phyloP scores from a whole-genome alignment of 2,888 invertebrate genomes.

The Xiphydria camelus region DNA sequence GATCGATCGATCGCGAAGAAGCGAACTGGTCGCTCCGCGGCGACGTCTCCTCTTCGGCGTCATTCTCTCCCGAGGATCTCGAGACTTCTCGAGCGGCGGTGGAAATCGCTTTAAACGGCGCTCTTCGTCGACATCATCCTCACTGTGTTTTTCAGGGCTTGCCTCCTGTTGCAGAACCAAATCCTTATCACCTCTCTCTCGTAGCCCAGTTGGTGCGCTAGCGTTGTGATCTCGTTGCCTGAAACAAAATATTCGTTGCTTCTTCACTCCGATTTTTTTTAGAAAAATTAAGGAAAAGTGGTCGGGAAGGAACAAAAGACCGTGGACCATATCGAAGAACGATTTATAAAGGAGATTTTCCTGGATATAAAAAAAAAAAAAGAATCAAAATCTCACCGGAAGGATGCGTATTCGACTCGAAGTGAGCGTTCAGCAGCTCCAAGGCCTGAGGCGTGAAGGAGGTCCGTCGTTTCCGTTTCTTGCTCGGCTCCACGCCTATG shows the following conservation, averaged over 20 bases:
- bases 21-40: too few relatives aligned
- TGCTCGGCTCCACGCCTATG: slow-evolving; percentile 94
- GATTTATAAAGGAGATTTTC: too few relatives aligned
- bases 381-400: slow-evolving; percentile 87
- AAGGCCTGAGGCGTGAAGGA: slow-evolving; percentile 97
- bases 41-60: too few relatives aligned
- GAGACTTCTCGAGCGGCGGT: too few relatives aligned
- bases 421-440: slow-evolving; percentile 92
- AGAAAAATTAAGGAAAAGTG: neutral
- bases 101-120: too few relatives aligned
- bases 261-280: neutral
- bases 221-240: slow-evolving; percentile 96
- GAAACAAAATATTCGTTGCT: slow-evolving; percentile 50
- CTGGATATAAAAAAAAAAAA: too few relatives aligned
- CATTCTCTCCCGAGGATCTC: too few relatives aligned
- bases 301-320: too few relatives aligned
- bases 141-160: slow-evolving; percentile 97
- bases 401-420: slow-evolving; percentile 96
- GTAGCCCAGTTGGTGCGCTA: slow-evolving; percentile 94
- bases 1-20: too few relatives aligned
- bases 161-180: slow-evolving; percentile 99
- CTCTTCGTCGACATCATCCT: slow-evolving; percentile 80
- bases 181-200: slow-evolving; percentile 97
- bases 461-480: slow-evolving; percentile 94
- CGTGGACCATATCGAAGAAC: too few relatives aligned